Base-by-base conservation (phyloP, 2,888 invertebrate species). In the Xylota segnis region DNA sequence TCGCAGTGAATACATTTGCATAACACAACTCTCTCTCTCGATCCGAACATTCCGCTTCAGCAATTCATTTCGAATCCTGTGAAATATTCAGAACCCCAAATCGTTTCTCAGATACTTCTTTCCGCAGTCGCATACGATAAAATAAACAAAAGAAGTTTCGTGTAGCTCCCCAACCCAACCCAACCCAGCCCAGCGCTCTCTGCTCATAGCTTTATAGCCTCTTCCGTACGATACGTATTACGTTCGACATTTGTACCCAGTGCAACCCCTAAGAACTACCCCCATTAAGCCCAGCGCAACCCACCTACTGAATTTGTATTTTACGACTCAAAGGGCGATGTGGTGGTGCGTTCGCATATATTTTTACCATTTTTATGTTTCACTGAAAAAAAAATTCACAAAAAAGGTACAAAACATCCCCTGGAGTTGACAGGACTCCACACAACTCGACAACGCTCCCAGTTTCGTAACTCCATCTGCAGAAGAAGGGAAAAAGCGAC, bases 1-100 rank as follows among this genome's bases (percentile, higher is more conserved):
- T 76, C 29, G 75, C 40, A 59, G 50, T 40, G 16, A 65, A 59
- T 76, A 68, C 52, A 70, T 70, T 70, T 68, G 43, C 68, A 77
- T 61, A 70, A 61, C 34, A 10, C 12, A 61, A 12, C 14, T 9
- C 5, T 10, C 14, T 9, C 5, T 10, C 23, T n/a, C 9, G 10
- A 12, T 4, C 37, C 37, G n/a, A 7, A 37, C 10, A 37, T 37
- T 37, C 37, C 47, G 9, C 10, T n/a, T 10, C 50, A n/a, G 34
- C 58, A 66, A 66, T 63, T 45, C 70, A 58, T 68, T 29, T 23
- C 0, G 52, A 76, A 66, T 43, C 12, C 68, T 72, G 37, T 34
- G 32, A 65, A 76, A 14, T 54, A 70, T 75, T 76, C 63, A 68
- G 29, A 37, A 54, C 6, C 6, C 56, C 18, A 50, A 68, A 75